These are phyloP conservation scores for Cephus pygmeus DNA, from an alignment of 2,888 invertebrate species.

Conservation along the genomic window DNA sequence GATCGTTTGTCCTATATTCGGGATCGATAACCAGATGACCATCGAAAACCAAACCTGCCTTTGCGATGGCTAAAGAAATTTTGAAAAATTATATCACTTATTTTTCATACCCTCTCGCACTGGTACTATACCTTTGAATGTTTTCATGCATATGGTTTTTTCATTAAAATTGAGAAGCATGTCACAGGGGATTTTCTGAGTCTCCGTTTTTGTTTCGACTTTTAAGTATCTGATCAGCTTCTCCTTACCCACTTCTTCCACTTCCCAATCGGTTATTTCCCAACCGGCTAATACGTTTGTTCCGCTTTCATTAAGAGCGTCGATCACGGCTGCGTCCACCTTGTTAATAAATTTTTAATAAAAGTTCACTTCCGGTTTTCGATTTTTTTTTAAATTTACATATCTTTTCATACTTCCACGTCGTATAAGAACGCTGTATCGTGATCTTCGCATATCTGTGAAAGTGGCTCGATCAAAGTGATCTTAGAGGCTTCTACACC, in stretches of 20 bases:
- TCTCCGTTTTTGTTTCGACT: slow-evolving; percentile 68
- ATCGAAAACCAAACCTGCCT: slow-evolving; percentile 72
- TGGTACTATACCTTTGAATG: slow-evolving; percentile 61
- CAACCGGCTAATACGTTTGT: slow-evolving; percentile 69
- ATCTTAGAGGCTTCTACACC: slow-evolving; percentile 72
- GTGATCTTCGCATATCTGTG: slow-evolving; percentile 37
- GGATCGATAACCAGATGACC: slow-evolving; percentile 74
- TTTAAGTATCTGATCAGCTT: slow-evolving; percentile 63
- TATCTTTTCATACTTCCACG: slow-evolving; percentile 59
- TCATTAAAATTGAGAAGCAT: slow-evolving; percentile 72
- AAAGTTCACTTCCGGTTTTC: not conserved
- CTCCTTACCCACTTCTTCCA: slow-evolving; percentile 44
- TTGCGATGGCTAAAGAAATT: slow-evolving; percentile 68
- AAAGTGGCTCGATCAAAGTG: slow-evolving; percentile 72
- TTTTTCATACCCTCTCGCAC: not conserved
- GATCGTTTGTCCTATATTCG: slow-evolving; percentile 75
- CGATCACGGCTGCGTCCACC: slow-evolving; percentile 69
- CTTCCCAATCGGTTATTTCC: slow-evolving; percentile 70
- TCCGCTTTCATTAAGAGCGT: slow-evolving; percentile 62
- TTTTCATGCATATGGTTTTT: slow-evolving; percentile 68
- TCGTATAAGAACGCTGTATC: slow-evolving; percentile 56
- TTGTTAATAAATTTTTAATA: slow-evolving; percentile 39
- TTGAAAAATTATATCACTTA: not conserved
- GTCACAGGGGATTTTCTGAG: slow-evolving; percentile 67
- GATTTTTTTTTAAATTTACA: too few relatives aligned